A percentile compares a stretch with the other conserved stretches of the same genome.
Evolutionary conservation across 2,888 invertebrate genomes (phyloP).

Genomic region (Buathra laborator): DNA sequence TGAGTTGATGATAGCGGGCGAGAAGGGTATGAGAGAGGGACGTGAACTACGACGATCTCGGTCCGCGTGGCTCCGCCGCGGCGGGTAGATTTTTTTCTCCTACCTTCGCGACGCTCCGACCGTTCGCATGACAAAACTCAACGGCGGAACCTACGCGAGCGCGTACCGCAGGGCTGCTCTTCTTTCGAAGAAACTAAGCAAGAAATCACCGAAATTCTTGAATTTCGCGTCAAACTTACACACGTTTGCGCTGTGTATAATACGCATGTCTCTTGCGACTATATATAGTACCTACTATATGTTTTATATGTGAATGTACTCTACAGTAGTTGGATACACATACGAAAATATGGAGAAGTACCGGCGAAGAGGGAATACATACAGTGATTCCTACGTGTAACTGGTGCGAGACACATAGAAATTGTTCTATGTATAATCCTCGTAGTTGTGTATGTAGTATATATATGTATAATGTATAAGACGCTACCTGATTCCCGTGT

Average conservation of each 20-base stretch:
- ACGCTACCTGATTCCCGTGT: conserved; percentile 54
- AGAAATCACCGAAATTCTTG: conserved; percentile 62
- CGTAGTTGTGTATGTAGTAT: neutral
- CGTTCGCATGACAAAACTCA: conserved; percentile 59
- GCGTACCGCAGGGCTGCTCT: conserved; percentile 44
- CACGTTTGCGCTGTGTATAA: neutral
- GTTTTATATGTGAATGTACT: neutral
- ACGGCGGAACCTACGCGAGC: conserved; percentile 50
- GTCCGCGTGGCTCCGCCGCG: conserved; percentile 69
- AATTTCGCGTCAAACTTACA: conserved; percentile 21
- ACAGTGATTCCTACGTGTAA: neutral
- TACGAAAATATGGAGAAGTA: neutral
- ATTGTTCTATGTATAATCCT: neutral
- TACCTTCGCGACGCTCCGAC: conserved; percentile 31
- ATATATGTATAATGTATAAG: conserved; percentile 41
- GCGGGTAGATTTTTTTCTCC: conserved; percentile 67
- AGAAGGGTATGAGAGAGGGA: conserved; percentile 2
- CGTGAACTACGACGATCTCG: conserved; percentile 64
- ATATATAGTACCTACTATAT: neutral
- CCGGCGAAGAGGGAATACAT: neutral
- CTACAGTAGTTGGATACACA: neutral
- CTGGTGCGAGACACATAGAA: neutral
- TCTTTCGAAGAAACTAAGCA: conserved; percentile 57
- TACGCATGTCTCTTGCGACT: neutral
- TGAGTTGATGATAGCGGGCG: conserved; percentile 19